These are phyloP conservation scores for Cynocephalus volans DNA, from an alignment of 2,113 vertebrate species.

Conservation along the genomic window DNA sequence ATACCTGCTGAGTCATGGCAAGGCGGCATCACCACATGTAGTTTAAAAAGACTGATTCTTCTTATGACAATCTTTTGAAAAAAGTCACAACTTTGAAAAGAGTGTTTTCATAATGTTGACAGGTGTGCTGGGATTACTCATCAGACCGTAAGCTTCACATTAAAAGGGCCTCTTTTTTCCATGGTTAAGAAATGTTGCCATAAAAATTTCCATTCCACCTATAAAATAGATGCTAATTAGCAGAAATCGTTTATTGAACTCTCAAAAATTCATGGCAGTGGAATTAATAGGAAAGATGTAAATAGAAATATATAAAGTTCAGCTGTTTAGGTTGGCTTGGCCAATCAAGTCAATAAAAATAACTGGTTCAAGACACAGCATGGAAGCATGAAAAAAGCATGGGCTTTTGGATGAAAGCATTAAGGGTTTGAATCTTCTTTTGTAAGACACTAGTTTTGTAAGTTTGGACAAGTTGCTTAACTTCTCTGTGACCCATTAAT, in stretches of 20 bases:
- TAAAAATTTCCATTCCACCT: slow-evolving; percentile 40
- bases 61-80: slow-evolving; percentile 70
- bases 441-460: slow-evolving; percentile 16
- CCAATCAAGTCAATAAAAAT: slow-evolving; percentile 44
- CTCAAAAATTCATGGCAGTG: background rate
- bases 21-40: slow-evolving; percentile 21
- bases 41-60: slow-evolving; percentile 69
- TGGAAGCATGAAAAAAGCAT: background rate
- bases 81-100: slow-evolving; percentile 68
- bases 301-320: background rate
- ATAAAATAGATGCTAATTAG: slow-evolving; percentile 58
- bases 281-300: background rate
- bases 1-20: slow-evolving; percentile 66
- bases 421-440: slow-evolving; percentile 32
- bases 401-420: background rate
- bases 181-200: background rate
- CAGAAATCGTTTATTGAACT: background rate
- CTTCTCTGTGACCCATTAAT: background rate
- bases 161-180: background rate
- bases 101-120: slow-evolving; percentile 60
- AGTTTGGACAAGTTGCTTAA: slow-evolving; percentile 14
- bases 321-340: background rate
- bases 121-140: slow-evolving; percentile 73
- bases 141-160: background rate
- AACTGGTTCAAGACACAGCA: slow-evolving; percentile 72